phyloP scores from a whole-genome alignment of 2,113 vertebrate species.

The Semicossyphus pulcher region DNA sequence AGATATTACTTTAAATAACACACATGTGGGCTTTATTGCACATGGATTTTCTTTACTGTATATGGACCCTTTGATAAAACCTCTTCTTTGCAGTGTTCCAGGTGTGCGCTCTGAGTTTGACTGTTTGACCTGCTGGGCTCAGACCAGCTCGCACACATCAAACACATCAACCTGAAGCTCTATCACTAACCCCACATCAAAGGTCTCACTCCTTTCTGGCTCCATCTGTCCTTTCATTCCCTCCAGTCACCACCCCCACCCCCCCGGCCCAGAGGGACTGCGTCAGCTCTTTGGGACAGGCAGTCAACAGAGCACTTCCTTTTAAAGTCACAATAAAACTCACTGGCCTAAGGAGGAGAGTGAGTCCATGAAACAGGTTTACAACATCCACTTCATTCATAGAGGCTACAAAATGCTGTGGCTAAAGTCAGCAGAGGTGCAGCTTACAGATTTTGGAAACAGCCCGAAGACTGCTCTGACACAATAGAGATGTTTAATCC shows the following conservation, averaged over 20 bases:
- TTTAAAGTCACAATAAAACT: constrained; percentile 50
- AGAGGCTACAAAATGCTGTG: neutral
- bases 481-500: constrained; percentile 33
- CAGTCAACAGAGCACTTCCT: constrained; percentile 61
- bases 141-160: constrained; percentile 53
- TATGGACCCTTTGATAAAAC: constrained; percentile 16
- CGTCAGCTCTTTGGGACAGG: constrained; percentile 40
- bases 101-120: constrained; percentile 22
- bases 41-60: too few species aligned
- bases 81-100: constrained; percentile 29
- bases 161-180: constrained; percentile 50
- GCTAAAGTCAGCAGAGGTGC: constrained; percentile 5
- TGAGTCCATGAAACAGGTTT: constrained; percentile 45
- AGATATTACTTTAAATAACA: neutral
- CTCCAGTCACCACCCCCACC: constrained; percentile 43
- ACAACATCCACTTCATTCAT: constrained; percentile 34
- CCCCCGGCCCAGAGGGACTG: constrained; percentile 29
- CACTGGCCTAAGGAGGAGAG: constrained; percentile 21
- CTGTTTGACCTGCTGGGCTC: constrained; percentile 44
- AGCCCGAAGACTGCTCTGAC: neutral
- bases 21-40: neutral
- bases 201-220: constrained; percentile 44
- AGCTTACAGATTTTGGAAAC: constrained; percentile 17
- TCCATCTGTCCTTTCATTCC: constrained; percentile 65
- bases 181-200: constrained; percentile 59